Percentiles rank a stretch among this genome's conserved stretches.
Evolutionary conservation across 2,888 invertebrate species (phyloP).

Genomic region (Xestia ashworthii): DNA sequence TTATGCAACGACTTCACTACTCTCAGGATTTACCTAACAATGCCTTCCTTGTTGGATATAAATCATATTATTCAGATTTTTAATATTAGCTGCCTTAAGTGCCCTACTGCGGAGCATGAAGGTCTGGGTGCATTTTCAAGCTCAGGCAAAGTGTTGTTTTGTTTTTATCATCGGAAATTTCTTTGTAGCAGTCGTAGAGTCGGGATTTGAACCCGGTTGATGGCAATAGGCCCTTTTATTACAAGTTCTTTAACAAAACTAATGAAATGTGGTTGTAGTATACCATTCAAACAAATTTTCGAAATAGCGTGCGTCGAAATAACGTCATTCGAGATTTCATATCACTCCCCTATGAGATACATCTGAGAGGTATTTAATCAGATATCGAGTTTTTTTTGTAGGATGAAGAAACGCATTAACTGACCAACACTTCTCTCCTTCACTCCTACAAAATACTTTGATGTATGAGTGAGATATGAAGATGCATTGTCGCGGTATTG

Average conservation of each 20-base stretch:
- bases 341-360: background rate
- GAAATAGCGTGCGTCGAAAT: too few species aligned
- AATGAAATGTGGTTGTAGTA: background rate
- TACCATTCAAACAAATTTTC: too few species aligned
- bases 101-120: background rate
- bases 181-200: background rate
- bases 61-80: constrained; percentile 2
- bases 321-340: too few species aligned
- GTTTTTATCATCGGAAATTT: background rate
- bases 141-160: background rate
- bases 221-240: background rate
- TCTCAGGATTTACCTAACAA: constrained; percentile 26
- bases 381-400: background rate
- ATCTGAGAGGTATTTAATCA: background rate
- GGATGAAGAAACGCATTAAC: constrained; percentile 9
- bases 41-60: constrained; percentile 10
- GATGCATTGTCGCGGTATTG: constrained; percentile 55
- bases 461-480: constrained; percentile 36
- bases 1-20: constrained; percentile 5
- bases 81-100: background rate
- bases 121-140: background rate
- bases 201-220: background rate
- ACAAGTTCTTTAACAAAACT: background rate
- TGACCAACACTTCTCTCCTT: constrained; percentile 39
- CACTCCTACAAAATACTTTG: background rate